These are phyloP conservation scores for Ectropis grisescens DNA, from an alignment of 1,140 invertebrate genomes.

Conservation along the genomic window DNA sequence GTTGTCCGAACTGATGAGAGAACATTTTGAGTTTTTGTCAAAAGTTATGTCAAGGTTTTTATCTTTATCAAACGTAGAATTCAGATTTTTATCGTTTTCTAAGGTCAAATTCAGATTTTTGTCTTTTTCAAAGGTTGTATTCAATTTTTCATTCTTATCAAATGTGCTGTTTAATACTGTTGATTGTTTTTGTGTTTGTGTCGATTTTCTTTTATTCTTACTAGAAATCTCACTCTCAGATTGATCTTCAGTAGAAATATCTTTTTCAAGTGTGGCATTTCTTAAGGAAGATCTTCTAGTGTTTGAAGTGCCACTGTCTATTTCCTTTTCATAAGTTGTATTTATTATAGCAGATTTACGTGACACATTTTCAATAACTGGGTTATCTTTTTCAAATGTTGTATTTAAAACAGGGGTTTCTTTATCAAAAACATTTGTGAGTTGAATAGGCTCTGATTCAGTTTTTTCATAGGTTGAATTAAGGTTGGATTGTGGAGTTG, in stretches of 20 bases:
- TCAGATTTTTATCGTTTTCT: slow-evolving; percentile 2
- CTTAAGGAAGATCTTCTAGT: too few species aligned
- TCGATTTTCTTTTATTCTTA: too few species aligned
- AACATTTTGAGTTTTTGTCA: slow-evolving; percentile 20
- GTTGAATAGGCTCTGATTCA: too few species aligned
- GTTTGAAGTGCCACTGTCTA: neutral
- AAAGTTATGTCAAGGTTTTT: slow-evolving; percentile 10
- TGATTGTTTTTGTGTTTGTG: too few species aligned
- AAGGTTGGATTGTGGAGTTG: too few species aligned
- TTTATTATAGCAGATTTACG: neutral
- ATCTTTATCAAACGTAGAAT: slow-evolving; percentile 10
- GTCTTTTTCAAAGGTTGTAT: slow-evolving; percentile 8
- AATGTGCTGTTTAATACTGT: slow-evolving; percentile 4
- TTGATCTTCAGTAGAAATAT: too few species aligned
- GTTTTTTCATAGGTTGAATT: too few species aligned
- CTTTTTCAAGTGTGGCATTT: too few species aligned
- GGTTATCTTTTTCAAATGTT: slow-evolving; percentile 12
- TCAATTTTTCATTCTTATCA: slow-evolving; percentile 2
- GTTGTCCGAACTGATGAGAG: slow-evolving; percentile 31
- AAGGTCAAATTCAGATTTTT: slow-evolving; percentile 3
- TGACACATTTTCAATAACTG: too few species aligned
- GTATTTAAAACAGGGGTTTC: too few species aligned
- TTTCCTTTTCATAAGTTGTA: slow-evolving; percentile 2
- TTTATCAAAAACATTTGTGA: too few species aligned
- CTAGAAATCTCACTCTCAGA: too few species aligned